Evolutionary conservation across 2,113 vertebrate genomes (phyloP).

Genomic region (Zeus faber): DNA sequence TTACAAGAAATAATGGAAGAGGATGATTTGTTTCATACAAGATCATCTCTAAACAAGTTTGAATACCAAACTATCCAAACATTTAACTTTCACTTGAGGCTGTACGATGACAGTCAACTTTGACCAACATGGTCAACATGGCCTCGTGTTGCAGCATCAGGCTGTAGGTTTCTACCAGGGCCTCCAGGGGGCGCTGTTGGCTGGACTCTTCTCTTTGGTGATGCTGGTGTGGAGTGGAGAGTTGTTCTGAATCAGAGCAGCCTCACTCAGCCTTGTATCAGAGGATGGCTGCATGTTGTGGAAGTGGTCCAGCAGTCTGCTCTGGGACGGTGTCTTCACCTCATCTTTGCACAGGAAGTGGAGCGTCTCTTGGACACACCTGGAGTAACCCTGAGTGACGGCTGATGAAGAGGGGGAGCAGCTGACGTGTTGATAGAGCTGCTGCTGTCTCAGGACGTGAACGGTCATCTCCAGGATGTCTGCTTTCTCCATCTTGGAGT

Average conservation of each 20-base stretch:
- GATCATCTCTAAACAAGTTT: background rate
- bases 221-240: slow-evolving; percentile 18
- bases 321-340: slow-evolving; percentile 11
- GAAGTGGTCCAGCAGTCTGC: slow-evolving; percentile 29
- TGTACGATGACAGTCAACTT: background rate
- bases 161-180: slow-evolving; percentile 43
- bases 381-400: slow-evolving; percentile 41
- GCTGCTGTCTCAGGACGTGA: slow-evolving; percentile 22
- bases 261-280: slow-evolving; percentile 13
- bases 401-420: slow-evolving; percentile 36
- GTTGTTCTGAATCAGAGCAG: slow-evolving; percentile 4
- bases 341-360: slow-evolving; percentile 32
- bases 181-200: slow-evolving; percentile 37
- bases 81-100: background rate
- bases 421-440: slow-evolving; percentile 8
- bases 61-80: background rate
- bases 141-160: slow-evolving; percentile 1
- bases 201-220: slow-evolving; percentile 25
- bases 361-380: slow-evolving; percentile 44
- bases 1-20: no score
- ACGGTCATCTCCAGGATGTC: slow-evolving; percentile 46
- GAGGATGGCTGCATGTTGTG: slow-evolving; percentile 16
- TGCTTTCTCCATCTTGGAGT: slow-evolving; percentile 51
- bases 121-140: slow-evolving; percentile 28
- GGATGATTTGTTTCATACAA: no score